Evolutionary conservation across 2,888 invertebrate genomes (phyloP), one percentile per base, ranked within the genome.

Genomic region (Tenthredo livida): DNA sequence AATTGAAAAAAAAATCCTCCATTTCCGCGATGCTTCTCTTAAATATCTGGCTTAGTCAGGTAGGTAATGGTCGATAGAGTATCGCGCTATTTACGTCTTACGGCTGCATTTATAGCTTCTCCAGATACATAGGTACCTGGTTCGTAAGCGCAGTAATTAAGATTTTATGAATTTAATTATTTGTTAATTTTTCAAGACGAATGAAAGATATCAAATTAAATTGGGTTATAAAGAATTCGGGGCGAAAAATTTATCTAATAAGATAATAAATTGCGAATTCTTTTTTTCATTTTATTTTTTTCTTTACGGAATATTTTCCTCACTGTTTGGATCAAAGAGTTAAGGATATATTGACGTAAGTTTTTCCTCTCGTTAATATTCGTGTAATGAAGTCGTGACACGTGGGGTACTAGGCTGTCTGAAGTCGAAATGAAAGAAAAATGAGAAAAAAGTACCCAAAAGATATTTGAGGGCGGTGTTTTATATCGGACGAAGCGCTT

Each of bases 1-100:
- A 77, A 77, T 6, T 12, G 1, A 37, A 37, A 15, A 43, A 21
- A 54, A 21, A 47, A 77, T 17, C 17, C 15, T 37, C 33, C 10
- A 80, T 61, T 80, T 80, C 80, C 80, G 80, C 58, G 21, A 80
- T 54, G 54, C 54, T 29, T 58, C 2, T 9, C n/a, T 78, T 40
- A 50, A 47, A 12, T 58, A 21, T 58, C 21, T 67, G 15, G 43
- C 70, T 72, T 21, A 37, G 37, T 50, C 84, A 43, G 75, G 47
- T 75, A 75, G 75, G 75, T 75, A 75, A 50, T 47, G 47, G 47
- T 47, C 72, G 17, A 70, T 70, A 29, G 9, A 4, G 54, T 54
- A 54, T 54, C 54, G 54, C 54, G 54, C n/a, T 54, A 7, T 54
- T 54, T n/a, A 50, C 50, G n/a, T 50, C 17, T 5, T 6, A n/a